Evolutionary conservation across 2,888 invertebrate species (phyloP).

Genomic region (Stenodema calcarata): DNA sequence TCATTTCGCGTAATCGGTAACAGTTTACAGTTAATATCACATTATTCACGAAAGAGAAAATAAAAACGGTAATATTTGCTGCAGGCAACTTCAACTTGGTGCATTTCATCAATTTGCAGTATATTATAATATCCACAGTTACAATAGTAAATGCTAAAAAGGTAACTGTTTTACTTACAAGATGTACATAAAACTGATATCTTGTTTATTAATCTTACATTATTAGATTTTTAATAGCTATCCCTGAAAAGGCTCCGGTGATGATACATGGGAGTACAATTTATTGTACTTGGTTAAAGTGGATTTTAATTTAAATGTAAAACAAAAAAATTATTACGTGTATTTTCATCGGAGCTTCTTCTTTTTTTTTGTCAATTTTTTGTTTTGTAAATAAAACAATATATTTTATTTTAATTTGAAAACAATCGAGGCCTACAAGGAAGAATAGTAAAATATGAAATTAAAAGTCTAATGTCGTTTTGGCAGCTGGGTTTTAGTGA

Average conservation of each 20-base stretch:
- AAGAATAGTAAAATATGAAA: slow-evolving; percentile 23
- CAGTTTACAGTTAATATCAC: neutral
- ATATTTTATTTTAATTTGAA: neutral
- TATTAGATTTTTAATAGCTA: slow-evolving; percentile 34
- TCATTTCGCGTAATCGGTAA: neutral
- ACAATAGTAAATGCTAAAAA: slow-evolving; percentile 53
- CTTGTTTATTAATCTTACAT: slow-evolving; percentile 41
- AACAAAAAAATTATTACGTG: slow-evolving; percentile 23
- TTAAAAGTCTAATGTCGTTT: slow-evolving; percentile 52
- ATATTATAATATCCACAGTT: slow-evolving; percentile 51
- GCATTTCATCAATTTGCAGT: slow-evolving; percentile 48
- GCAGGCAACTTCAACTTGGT: slow-evolving; percentile 55
- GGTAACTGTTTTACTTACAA: slow-evolving; percentile 51
- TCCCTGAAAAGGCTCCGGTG: neutral
- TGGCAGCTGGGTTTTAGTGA: slow-evolving; percentile 55
- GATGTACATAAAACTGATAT: slow-evolving; percentile 55
- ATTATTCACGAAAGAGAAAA: neutral
- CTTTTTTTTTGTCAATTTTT: slow-evolving; percentile 39
- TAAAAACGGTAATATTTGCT: neutral
- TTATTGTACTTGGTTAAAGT: neutral
- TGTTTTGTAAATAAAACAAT: slow-evolving; percentile 50
- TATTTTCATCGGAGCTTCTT: slow-evolving; percentile 32
- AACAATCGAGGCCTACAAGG: slow-evolving; percentile 15
- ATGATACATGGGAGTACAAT: neutral
- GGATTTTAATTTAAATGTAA: neutral